Base-by-base conservation (phyloP, 2,888 invertebrate genomes). In the Zaprionus bogoriensis region DNA sequence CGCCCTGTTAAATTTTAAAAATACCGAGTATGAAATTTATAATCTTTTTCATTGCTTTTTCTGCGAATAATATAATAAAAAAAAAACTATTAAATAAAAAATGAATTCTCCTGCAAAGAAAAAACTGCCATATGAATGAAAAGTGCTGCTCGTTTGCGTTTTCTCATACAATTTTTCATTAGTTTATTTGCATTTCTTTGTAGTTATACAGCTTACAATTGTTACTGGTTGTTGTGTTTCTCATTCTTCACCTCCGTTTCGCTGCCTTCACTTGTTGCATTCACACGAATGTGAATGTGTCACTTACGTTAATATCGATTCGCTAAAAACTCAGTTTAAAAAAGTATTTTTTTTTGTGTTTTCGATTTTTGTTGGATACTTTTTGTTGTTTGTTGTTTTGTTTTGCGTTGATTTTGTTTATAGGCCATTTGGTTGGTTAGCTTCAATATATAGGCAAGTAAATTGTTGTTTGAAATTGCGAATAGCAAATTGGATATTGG, bases 271-370 rank as follows among this genome's bases (percentile, higher is more conserved):
- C 27, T 20, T 60, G 41, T 61, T 60, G 36, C 46, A 54, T 69
- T 23, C 14, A 27, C 42, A 32, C 41, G 14, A n/a, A 67, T 72
- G 79, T 55, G 66, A 72, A 78, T 75, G 72, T 62, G 22, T 69
- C 72, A 79, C 80, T 72, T 77, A 76, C 67, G 14, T 68, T 68
- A 39, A 78, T 70, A 62, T 77, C 62, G 80, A 83, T 77, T 77
- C 54, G 77, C 80, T 83, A 83, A 77, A 76, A 83, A 77, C 75
- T 74, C 77, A 77, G 58, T 69, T 62, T 76, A 68, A 78, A 82
- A 77, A 77, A 63, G 74, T 77, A 71, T 62, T 61, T 45, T 55
- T 38, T 48, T 55, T 55, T 45, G n/a, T n/a, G n/a, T n/a, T n/a
- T 60, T 22, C 51, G 47, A 39, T 57, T 47, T 53, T 52, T 38